These are phyloP conservation scores for Sorex maritimensis DNA, from an alignment of 2,797 vertebrate species.

Conservation along the genomic window DNA sequence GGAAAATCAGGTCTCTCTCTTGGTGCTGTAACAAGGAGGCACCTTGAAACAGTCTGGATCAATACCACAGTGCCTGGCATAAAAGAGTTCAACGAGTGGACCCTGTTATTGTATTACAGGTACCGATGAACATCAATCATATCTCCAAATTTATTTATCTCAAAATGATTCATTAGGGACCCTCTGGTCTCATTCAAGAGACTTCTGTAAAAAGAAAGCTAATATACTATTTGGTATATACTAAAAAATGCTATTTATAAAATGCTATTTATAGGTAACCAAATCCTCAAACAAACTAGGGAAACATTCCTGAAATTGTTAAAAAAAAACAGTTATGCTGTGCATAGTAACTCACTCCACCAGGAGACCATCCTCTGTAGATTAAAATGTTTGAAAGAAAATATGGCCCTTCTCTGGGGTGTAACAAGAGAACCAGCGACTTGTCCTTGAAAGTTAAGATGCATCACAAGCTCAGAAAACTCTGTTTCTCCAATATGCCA, in stretches of 20 bases:
- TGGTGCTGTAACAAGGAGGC: background rate
- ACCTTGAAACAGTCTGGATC: background rate
- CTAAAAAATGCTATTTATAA: background rate
- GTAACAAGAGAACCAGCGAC: slow-evolving; percentile 54
- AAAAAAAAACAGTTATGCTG: background rate
- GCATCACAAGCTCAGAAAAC: background rate
- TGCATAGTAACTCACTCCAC: background rate
- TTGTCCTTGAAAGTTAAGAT: slow-evolving; percentile 61
- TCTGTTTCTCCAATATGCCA: slow-evolving; percentile 43
- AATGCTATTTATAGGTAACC: background rate
- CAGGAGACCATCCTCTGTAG: slow-evolving; percentile 41
- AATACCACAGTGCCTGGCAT: background rate
- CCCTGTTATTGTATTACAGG: background rate
- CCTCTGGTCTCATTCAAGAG: background rate
- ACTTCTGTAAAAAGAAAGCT: slow-evolving; percentile 17
- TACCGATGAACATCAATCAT: background rate
- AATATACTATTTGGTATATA: background rate
- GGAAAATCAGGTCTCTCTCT: background rate
- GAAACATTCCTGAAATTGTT: slow-evolving; percentile 25
- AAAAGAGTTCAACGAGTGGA: background rate
- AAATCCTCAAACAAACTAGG: slow-evolving; percentile 23
- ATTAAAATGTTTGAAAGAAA: slow-evolving; percentile 69
- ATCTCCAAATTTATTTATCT: background rate
- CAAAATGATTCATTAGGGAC: background rate
- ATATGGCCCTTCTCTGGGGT: slow-evolving; percentile 35